Conservation (phyloP, 23 tunicate species). For the Ciona savignyi region DNA sequence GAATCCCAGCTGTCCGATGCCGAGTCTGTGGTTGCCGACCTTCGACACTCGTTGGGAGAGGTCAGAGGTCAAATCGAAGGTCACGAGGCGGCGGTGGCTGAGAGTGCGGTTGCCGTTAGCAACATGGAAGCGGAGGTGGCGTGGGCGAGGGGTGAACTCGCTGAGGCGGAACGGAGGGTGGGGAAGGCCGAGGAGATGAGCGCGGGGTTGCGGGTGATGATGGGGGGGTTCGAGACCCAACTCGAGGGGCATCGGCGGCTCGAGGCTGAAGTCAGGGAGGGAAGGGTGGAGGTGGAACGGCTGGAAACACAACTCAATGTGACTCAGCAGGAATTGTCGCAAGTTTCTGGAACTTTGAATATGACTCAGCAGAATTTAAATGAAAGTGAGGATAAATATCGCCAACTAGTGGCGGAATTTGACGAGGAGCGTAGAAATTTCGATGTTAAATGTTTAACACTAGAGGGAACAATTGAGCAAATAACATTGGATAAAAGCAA, state of each 20-base stretch:
- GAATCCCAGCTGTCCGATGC: slow-evolving; percentile 42
- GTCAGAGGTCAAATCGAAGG: background rate
- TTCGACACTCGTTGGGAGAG: background rate
- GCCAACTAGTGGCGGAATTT: background rate
- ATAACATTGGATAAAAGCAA: background rate
- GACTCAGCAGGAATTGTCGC: background rate
- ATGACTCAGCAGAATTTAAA: background rate
- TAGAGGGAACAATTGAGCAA: background rate
- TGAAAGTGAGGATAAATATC: background rate
- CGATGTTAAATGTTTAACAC: background rate
- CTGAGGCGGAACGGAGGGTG: background rate
- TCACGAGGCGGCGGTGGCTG: background rate
- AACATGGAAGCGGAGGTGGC: background rate
- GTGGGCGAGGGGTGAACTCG: background rate
- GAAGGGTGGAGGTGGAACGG: background rate
- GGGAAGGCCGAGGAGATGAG: background rate
- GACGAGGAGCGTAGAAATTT: background rate
- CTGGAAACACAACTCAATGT: background rate
- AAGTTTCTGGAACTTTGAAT: background rate
- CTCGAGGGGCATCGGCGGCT: background rate
- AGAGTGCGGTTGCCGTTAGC: background rate
- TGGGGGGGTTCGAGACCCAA: background rate
- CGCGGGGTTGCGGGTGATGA: background rate
- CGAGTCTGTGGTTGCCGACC: slow-evolving; percentile 11
- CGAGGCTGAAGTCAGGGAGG: background rate